A percentile compares a stretch with the other conserved stretches of the same genome.
Evolutionary conservation across 1,140 invertebrate species (phyloP).

Genomic region (Telenomus remus): DNA sequence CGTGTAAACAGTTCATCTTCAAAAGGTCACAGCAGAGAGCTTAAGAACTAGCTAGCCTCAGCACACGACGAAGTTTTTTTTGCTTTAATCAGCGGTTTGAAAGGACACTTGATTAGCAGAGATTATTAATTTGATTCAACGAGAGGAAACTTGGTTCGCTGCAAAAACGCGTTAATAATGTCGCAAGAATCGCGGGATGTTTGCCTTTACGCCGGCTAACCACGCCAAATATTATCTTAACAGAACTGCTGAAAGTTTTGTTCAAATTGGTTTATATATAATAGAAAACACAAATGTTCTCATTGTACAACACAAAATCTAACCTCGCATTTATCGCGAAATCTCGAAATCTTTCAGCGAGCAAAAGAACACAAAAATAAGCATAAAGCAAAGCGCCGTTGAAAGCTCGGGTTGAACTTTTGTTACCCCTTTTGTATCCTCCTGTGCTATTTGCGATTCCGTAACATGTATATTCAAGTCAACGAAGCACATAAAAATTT

Average conservation of each 20-base stretch:
- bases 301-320: neutral
- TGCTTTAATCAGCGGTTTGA: neutral
- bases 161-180: conserved; percentile 16
- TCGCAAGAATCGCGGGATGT: neutral
- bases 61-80: conserved; percentile 5
- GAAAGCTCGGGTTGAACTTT: neutral
- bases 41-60: neutral
- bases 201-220: conserved; percentile 5
- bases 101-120: conserved; percentile 17
- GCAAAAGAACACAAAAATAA: too few relatives aligned
- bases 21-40: conserved; percentile 5
- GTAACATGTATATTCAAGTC: conserved; percentile 45
- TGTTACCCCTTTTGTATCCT: neutral
- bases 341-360: too few relatives aligned
- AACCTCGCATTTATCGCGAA: too few relatives aligned
- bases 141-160: conserved; percentile 3
- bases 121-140: conserved; percentile 21
- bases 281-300: neutral
- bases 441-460: neutral
- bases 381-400: too few relatives aligned
- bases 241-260: neutral
- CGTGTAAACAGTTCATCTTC: conserved; percentile 45
- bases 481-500: conserved; percentile 66
- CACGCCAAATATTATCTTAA: conserved; percentile 5
- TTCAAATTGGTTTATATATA: conserved; percentile 1